Evolutionary conservation across 1,140 invertebrate species (phyloP).

Genomic region (Ips typographus): DNA sequence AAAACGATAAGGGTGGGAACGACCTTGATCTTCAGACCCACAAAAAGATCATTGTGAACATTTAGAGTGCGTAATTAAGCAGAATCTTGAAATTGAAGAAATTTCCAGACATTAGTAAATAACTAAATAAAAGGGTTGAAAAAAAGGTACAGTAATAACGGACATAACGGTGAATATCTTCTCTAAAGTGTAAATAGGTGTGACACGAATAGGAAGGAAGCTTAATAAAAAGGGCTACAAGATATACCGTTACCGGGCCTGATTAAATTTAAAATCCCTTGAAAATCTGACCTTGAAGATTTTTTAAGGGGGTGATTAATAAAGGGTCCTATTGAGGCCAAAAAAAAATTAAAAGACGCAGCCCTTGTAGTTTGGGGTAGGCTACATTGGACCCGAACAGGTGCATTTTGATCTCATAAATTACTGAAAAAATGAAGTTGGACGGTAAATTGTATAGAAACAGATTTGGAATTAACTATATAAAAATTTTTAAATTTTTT

Average conservation of each 20-base stretch:
- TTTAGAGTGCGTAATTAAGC: slow-evolving; percentile 11
- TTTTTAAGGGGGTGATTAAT: slow-evolving; percentile 19
- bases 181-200: not conserved
- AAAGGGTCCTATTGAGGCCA: slow-evolving; percentile 2
- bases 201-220: not conserved
- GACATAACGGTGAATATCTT: too few relatives aligned
- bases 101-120: not conserved
- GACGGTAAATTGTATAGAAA: too few relatives aligned
- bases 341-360: slow-evolving; percentile 9
- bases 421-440: too few relatives aligned
- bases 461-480: too few relatives aligned
- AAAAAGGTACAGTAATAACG: not conserved
- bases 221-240: slow-evolving; percentile 10
- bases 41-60: not conserved
- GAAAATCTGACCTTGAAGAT: slow-evolving; percentile 24
- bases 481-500: too few relatives aligned
- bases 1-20: slow-evolving; percentile 15
- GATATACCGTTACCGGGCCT: slow-evolving; percentile 18
- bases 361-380: slow-evolving; percentile 14
- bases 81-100: too few relatives aligned
- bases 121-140: slow-evolving; percentile 1
- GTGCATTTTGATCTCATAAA: slow-evolving; percentile 2
- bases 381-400: slow-evolving; percentile 13
- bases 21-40: slow-evolving; percentile 9
- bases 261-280: slow-evolving; percentile 14